These are phyloP conservation scores for Aulostomus chinensis DNA, from an alignment of 2,797 vertebrate genomes.

Conservation along the genomic window DNA sequence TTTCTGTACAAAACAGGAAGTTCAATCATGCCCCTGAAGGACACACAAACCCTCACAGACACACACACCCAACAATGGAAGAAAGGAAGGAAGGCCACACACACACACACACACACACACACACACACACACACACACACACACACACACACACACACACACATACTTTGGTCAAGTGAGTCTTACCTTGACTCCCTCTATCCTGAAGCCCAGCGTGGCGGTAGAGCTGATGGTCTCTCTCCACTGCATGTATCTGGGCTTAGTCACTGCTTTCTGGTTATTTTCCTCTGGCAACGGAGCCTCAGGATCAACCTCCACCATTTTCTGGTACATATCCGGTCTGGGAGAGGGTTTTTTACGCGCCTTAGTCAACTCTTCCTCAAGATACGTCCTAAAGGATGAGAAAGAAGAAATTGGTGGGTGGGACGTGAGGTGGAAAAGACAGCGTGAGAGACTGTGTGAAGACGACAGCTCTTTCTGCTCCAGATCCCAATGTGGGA, in stretches of 20 bases:
- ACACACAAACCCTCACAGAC: constrained; percentile 9
- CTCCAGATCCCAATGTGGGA: too few relatives aligned
- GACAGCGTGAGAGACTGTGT: too few relatives aligned
- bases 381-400: constrained; percentile 89
- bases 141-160: background rate
- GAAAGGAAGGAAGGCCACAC: constrained; percentile 50
- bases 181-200: constrained; percentile 96
- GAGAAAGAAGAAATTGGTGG: background rate
- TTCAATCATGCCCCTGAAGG: constrained; percentile 47
- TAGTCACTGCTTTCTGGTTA: constrained; percentile 88
- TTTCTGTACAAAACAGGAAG: constrained; percentile 71
- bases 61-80: constrained; percentile 21
- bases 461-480: too few relatives aligned
- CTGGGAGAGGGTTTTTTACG: constrained; percentile 94
- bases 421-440: too few relatives aligned
- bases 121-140: constrained; percentile 1
- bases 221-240: constrained; percentile 98
- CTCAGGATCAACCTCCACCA: constrained; percentile 91
- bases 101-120: background rate
- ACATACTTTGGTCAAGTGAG: constrained; percentile 3
- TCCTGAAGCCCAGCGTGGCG: constrained; percentile 92
- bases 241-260: constrained; percentile 99
- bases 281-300: constrained; percentile 90
- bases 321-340: constrained; percentile 98
- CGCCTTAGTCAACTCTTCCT: constrained; percentile 96